Evolutionary conservation across 2,797 vertebrate genomes (phyloP).

Genomic region (Ambastaia sidthimunki): DNA sequence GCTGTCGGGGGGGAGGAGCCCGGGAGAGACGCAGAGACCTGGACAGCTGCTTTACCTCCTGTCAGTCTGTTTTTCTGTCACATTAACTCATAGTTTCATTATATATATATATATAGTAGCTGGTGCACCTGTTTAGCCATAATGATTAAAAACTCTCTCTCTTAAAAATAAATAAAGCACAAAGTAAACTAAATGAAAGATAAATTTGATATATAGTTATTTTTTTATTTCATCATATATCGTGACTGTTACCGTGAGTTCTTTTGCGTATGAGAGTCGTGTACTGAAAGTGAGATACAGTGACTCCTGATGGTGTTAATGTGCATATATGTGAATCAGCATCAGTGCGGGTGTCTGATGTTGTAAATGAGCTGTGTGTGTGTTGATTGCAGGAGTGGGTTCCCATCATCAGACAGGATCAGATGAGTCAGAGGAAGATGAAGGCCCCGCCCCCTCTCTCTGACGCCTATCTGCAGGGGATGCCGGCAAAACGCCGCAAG

Average conservation of each 20-base stretch:
- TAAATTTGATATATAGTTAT: too few relatives aligned
- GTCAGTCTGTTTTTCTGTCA: constrained; percentile 69
- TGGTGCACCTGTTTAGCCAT: too few relatives aligned
- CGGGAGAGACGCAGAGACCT: constrained; percentile 81
- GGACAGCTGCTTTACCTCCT: constrained; percentile 87
- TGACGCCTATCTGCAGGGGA: constrained; percentile 90
- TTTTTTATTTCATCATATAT: too few relatives aligned
- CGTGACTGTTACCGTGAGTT: background rate
- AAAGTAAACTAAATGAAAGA: too few relatives aligned
- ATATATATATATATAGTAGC: too few relatives aligned
- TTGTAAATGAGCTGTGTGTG: too few relatives aligned
- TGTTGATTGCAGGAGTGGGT: constrained; percentile 85
- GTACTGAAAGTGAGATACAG: too few relatives aligned
- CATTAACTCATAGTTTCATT: background rate
- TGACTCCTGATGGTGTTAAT: background rate
- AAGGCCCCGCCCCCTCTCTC: constrained; percentile 90
- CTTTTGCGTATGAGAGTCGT: background rate
- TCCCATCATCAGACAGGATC: constrained; percentile 90
- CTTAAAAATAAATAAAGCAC: too few relatives aligned
- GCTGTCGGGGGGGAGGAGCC: constrained; percentile 75
- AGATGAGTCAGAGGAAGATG: constrained; percentile 90
- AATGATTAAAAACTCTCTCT: too few relatives aligned
- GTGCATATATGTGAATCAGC: background rate
- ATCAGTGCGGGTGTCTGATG: background rate
- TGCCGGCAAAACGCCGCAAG: constrained; percentile 94